Percentiles rank a stretch among this genome's conserved stretches.
These are phyloP conservation scores for Psittacara wagleri DNA, from an alignment of 2,113 vertebrate species.

Conservation along the genomic window DNA sequence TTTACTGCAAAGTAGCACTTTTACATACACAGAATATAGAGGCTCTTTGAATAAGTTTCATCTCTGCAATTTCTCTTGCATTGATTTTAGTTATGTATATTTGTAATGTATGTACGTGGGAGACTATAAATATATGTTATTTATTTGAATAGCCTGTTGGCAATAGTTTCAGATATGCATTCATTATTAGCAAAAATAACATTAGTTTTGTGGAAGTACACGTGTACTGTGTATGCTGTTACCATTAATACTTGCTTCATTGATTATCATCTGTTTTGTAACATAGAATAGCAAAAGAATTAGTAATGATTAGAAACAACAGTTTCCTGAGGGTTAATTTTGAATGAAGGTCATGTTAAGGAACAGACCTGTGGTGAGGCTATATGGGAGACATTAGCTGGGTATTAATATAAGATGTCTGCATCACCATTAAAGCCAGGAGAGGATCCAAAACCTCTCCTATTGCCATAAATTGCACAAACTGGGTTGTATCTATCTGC, in stretches of 20 bases:
- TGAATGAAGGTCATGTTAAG: background rate
- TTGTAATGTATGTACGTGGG: background rate
- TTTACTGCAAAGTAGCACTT: constrained; percentile 29
- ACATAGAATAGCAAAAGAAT: constrained; percentile 15
- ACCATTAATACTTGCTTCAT: background rate
- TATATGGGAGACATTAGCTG: background rate
- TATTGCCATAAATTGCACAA: background rate
- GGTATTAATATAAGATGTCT: background rate
- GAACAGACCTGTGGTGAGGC: background rate
- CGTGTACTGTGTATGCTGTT: background rate
- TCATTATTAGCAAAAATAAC: constrained; percentile 55
- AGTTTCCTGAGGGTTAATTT: background rate
- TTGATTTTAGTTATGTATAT: constrained; percentile 55
- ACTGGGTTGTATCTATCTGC: background rate
- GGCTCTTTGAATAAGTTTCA: background rate
- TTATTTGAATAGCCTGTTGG: constrained; percentile 51
- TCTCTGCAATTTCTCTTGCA: constrained; percentile 21
- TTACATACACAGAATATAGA: background rate
- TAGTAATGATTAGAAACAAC: background rate
- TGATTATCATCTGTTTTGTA: background rate
- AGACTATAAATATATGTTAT: constrained; percentile 63
- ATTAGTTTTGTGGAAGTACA: background rate
- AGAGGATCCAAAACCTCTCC: background rate
- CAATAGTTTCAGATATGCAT: constrained; percentile 41
- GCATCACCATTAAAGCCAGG: background rate